Evolutionary conservation across 2,113 vertebrate genomes (phyloP), one percentile per base, ranked within the genome.

Genomic region (Chaetops frenatus): DNA sequence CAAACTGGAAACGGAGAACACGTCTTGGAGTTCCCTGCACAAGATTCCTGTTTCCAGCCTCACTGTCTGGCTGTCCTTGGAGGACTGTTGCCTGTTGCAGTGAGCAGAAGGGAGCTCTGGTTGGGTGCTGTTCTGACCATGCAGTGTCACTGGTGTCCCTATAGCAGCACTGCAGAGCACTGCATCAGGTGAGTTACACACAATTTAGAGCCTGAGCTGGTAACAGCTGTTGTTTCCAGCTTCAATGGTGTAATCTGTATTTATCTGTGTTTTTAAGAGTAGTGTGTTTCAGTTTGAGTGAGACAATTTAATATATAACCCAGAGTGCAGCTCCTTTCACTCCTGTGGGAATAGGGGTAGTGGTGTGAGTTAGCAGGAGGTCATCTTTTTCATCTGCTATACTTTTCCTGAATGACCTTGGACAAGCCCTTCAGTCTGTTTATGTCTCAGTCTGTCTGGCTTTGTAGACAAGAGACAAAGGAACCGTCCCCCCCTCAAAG

Each of bases 1-100:
- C 45, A 61, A 74, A 36, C 1, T 76, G 14, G 54, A 94, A 87
- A 84, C 1, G 9, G 33, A 72, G n/a, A 67, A n/a, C 4, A 2
- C 0, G 0, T 61, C 20, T 65, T 1, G 3, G 60, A 60, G 56
- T 35, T 48, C 13, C 20, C 51, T 1, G 3, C n/a, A 9, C 40
- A 42, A 19, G 57, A 40, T 29, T 89, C 50, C 18, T 44, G 3
- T 84, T 97, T 72, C 64, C 76, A 88, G 28, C 7, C 16, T 69
- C 23, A 1, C 51, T n/a, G 5, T 31, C 45, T 66, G 66, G 31
- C 45, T 3, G 4, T 42, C 36, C 47, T 45, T 38, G 40, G 69
- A 53, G 36, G 28, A 2, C 28, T 64, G 53, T 29, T 4, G 0
- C 38, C 48, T 4, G 0, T 24, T 44, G 8, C 47, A 27, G 33